Evolutionary conservation across 2,888 invertebrate genomes (phyloP), one percentile per base, ranked within the genome.

Genomic region (Cistogaster globosa): DNA sequence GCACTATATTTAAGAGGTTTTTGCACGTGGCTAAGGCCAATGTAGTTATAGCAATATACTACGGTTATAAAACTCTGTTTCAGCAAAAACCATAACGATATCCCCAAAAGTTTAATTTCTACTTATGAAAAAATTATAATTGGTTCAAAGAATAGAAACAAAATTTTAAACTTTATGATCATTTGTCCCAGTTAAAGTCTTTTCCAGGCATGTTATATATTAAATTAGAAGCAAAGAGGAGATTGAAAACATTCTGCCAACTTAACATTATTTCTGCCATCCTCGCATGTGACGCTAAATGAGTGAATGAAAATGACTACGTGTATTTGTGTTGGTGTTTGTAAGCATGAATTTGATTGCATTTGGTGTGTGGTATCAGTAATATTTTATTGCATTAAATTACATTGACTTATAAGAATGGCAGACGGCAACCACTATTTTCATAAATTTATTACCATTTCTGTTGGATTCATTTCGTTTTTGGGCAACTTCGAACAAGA

Each of bases 301-400:
- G 71, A 72, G 65, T 79, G 63, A 71, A 79, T 71, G 57, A 65
- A 55, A 63, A 58, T 72, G 62, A 57, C 69, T 71, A 55, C 79
- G 67, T 72, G 57, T 77, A 57, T 79, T 26, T 80, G 63, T 58
- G 45, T 72, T 55, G 51, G 60, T 78, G 8, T 57, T 53, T 53
- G 42, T 68, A 4, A 45, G 45, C 32, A 11, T 48, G 38, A 45
- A 57, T 85, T 72, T 45, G 63, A 63, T 76, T 82, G 82, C 82
- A 82, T 76, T 82, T 82, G 38, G 57, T 79, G 67, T 65, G 65
- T 75, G 77, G 84, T 82, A 85, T 85, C 84, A 78, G 82, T 81
- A 85, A 78, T 82, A 85, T 85, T 85, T 85, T 85, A 85, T 85
- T 82, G 85, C 82, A 85, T 85, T 85, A 85, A 85, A 85, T 85